Evolutionary conservation across 2,113 vertebrate genomes (phyloP).

Genomic region (Mormoops blainvillei): DNA sequence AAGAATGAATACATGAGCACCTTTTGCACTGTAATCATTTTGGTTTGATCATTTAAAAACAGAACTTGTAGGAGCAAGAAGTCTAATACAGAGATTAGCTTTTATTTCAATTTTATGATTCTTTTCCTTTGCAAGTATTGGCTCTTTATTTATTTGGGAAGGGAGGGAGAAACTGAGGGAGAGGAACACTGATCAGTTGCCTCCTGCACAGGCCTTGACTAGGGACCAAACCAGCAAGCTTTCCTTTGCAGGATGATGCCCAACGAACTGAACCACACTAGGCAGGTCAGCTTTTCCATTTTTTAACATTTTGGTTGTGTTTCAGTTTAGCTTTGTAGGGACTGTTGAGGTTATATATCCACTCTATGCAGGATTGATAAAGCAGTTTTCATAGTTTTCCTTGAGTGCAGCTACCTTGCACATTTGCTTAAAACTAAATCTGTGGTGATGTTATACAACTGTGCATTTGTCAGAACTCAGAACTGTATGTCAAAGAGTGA

Average conservation of each 20-base stretch:
- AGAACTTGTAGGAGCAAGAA: not conserved
- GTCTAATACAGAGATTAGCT: not conserved
- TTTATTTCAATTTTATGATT: not conserved
- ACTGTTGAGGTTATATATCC: not conserved
- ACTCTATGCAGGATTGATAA: not conserved
- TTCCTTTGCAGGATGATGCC: too few species aligned
- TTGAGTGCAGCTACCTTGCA: not conserved
- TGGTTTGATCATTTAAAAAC: not conserved
- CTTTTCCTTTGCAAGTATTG: not conserved
- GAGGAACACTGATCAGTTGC: too few species aligned
- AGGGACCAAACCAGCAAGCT: too few species aligned
- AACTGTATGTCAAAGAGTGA: not conserved
- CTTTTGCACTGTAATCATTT: conserved; percentile 5
- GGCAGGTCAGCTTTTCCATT: not conserved
- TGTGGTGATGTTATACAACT: not conserved
- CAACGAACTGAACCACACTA: too few species aligned
- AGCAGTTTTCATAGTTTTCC: not conserved
- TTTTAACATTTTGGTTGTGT: not conserved
- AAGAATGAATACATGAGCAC: not conserved
- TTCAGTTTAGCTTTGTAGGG: not conserved
- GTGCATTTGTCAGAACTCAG: not conserved
- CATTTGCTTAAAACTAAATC: conserved; percentile 16
- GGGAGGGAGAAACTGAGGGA: too few species aligned
- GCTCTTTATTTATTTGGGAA: too few species aligned
- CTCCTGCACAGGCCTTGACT: too few species aligned